Evolutionary conservation across 1,140 invertebrate species (phyloP), one percentile per base, ranked within the genome.

Genomic region (Dinothrombium tinctorium): DNA sequence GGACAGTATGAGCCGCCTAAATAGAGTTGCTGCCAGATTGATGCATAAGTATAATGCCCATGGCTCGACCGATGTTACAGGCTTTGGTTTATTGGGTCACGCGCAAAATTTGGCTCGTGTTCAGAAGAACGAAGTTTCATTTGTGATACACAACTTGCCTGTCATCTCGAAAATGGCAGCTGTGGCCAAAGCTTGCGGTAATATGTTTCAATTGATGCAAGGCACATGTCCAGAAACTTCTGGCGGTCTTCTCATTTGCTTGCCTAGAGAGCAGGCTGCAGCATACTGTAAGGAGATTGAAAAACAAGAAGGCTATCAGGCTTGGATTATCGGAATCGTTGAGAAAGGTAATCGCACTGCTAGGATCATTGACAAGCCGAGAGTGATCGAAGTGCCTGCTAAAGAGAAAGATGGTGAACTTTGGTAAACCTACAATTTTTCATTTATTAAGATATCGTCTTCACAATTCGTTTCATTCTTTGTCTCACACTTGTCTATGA

Each of bases 321-420:
- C 68, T 0, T 73, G 69, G 69, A 67, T 71, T 50, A 63, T 74
- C 47, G 71, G 71, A 19, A 92, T 94, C 55, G 89, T 96, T 2
- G 87, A 95, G 56, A 94, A 92, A 58, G 89, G 90, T 26, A 86
- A 83, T 57, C 71, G 87, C 45, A 84, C 84, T 5, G 90, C 87
- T 9, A 70, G 86, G 52, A 94, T 95, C 54, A 94, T 95, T 56
- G 87, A 95, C 56, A 94, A 95, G 54, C 87, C 89, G 2, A 69
- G 89, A 68, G 82, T 95, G 11, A 96, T 96, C 55, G 89, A 95
- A 67, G 89, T 96, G 24, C 89, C 89, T 11, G 77, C 83, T 46
- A 94, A 90, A 62, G 87, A 95, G 57, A 86, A 83, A 62, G 72
- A 76, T 24, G 72, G 72, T 4, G 70, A 74, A 52, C 63, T 78